Conservation (phyloP, 2,888 invertebrate species). For the Liodrosophila aerea region DNA sequence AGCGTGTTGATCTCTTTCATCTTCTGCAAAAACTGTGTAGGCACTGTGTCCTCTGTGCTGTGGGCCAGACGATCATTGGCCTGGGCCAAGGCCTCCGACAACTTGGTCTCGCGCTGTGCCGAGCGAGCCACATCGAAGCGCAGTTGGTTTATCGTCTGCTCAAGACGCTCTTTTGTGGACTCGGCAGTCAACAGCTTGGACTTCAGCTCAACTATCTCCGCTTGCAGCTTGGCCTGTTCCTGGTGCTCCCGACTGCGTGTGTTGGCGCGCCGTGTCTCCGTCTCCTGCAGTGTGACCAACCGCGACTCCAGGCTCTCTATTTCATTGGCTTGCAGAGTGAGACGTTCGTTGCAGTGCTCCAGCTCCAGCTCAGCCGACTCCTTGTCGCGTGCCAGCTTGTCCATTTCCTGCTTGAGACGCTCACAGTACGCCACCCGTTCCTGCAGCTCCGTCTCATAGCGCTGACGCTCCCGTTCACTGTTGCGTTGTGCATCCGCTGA, state of each 20-base stretch:
- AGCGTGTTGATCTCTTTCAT: slow-evolving; percentile 84
- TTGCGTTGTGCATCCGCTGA: slow-evolving; percentile 82
- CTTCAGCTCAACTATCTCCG: slow-evolving; percentile 79
- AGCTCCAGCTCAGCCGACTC: slow-evolving; percentile 78
- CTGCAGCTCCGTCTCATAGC: slow-evolving; percentile 81
- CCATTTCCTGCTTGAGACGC: slow-evolving; percentile 82
- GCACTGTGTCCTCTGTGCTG: slow-evolving; percentile 76
- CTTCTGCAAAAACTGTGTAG: slow-evolving; percentile 81
- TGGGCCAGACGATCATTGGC: slow-evolving; percentile 67
- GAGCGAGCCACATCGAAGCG: slow-evolving; percentile 81
- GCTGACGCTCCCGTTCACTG: slow-evolving; percentile 82
- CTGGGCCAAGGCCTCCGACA: slow-evolving; percentile 80
- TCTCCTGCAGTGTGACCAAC: slow-evolving; percentile 81
- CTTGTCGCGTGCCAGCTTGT: slow-evolving; percentile 80
- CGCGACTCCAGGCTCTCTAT: slow-evolving; percentile 83
- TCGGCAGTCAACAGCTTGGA: slow-evolving; percentile 68
- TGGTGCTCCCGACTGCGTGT: slow-evolving; percentile 80
- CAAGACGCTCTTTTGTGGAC: slow-evolving; percentile 71
- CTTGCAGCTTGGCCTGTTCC: slow-evolving; percentile 77
- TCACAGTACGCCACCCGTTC: slow-evolving; percentile 82
- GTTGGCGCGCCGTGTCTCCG: slow-evolving; percentile 79
- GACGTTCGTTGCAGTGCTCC: slow-evolving; percentile 81
- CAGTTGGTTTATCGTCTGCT: slow-evolving; percentile 74
- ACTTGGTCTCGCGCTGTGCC: slow-evolving; percentile 79
- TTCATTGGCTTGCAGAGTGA: slow-evolving; percentile 80